A percentile compares a stretch with the other conserved stretches of the same genome.
Evolutionary conservation across 2,797 vertebrate species (phyloP).

Genomic region (Mionectes olivaceus): DNA sequence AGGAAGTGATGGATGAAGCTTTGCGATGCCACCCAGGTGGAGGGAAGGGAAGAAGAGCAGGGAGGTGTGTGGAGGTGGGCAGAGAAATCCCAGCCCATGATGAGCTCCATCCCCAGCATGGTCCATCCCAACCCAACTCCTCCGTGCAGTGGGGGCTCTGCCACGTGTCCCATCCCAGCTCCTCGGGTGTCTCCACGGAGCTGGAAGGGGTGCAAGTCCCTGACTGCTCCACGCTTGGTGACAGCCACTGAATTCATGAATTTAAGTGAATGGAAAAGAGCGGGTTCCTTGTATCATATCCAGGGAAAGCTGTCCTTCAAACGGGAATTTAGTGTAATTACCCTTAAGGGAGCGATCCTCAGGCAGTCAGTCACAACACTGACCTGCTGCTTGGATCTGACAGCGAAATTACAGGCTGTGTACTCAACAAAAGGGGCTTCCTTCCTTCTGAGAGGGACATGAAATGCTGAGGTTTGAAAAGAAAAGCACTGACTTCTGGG

Average conservation of each 20-base stretch:
- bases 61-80: not conserved
- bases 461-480: constrained; percentile 63
- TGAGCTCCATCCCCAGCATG: not conserved
- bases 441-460: constrained; percentile 62
- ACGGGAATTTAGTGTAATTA: constrained; percentile 82
- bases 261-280: constrained; percentile 72
- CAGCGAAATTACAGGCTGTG: constrained; percentile 82
- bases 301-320: constrained; percentile 82
- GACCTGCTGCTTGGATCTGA: constrained; percentile 81
- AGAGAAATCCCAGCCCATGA: not conserved
- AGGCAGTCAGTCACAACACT: constrained; percentile 87
- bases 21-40: constrained; percentile 30
- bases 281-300: constrained; percentile 75
- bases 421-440: constrained; percentile 78
- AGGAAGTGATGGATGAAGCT: not conserved
- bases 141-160: accelerated
- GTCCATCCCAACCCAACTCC: not conserved
- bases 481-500: constrained; percentile 69
- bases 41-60: not conserved
- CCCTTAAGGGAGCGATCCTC: constrained; percentile 81
- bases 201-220: constrained; percentile 15
- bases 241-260: constrained; percentile 72
- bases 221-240: constrained; percentile 8
- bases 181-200: not conserved
- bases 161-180: not conserved